Evolutionary conservation across 2,113 vertebrate genomes (phyloP), one percentile per base, ranked within the genome.

Genomic region (Sebastes fasciatus): DNA sequence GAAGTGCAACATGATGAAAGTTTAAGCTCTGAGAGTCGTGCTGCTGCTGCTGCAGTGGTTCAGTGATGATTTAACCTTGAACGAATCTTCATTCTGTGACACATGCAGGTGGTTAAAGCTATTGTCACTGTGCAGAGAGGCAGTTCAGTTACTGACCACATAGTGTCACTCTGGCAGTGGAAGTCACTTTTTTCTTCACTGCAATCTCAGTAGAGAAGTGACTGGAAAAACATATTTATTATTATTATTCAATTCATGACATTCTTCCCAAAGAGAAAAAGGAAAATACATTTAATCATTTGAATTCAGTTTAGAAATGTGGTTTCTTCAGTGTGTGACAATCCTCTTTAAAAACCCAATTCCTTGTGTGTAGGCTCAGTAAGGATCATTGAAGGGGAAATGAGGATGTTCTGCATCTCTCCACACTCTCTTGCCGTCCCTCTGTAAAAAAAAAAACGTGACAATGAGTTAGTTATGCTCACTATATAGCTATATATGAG

Each of bases 381-480:
- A 95, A 42, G 88, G 46, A 60, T 95, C 94, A 16, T 89, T 58
- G 80, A 95, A 96, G 55, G 95, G 96, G 82, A 96, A 96, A 72
- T 95, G 88, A 60, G 93, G 94, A 85, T 96, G 94, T 67, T 82
- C 88, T 63, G 89, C 93, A 65, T 96, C 96, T 83, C 95, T 92
- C 91, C 94, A 95, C 48, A 94, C 91, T 77, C 49, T 92, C 21
- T 87, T 85, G 49, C 94, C 90, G 0, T 90, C 85, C 70, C 67
- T 93, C 95, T 96, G 93, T 80, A 14, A 52, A 67, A 43, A 43
- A 54, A 67, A 21, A 2, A 51, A 58, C 58, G 23, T 6, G 2
- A 66, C 9, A 21, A 34, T 1, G 6, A 13, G 42, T 49, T 3
- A 19, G 19, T 26, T 6, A 14, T 0, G 1, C 2, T 34, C 6